Evolutionary conservation across 2,113 vertebrate genomes (phyloP), one percentile per base, ranked within the genome.

Genomic region (Echinops telfairi): DNA sequence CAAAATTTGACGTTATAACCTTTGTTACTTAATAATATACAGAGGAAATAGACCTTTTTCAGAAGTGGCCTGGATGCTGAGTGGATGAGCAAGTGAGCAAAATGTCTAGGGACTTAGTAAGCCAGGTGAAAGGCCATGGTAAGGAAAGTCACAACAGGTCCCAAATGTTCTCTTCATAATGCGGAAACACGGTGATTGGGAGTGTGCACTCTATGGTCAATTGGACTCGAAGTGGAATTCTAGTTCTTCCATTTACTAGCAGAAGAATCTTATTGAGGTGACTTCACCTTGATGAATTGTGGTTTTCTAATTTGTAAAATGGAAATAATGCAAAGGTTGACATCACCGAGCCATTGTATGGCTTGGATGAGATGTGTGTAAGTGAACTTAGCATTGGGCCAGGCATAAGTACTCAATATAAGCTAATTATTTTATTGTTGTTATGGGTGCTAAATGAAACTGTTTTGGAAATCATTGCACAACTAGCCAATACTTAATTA

Each of bases 21-120:
- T 88, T 96, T 95, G 36, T 95, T 88, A 80, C 29, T 33, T 29
- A 77, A 83, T 80, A 79, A 86, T 81, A 78, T 40, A 92, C 66
- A 92, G 90, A 92, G 38, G 14, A 88, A 96, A 83, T 76, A 22
- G 40, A 31, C 83, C n/a, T 76, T 89, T 81, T 90, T 68, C 17
- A 73, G 38, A 94, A 53, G n/a, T 95, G 58, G 47, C 38, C 38
- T 89, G 25, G 27, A 0, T 82, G 66, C 66, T 68, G 66, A 31
- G 66, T 15, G 2, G 27, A 2, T 68, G 66, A 97, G 15, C 38
- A 81, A 66, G n/a, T 88, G 22, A 96, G 29, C 58, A 86, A 70
- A 88, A 7, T 53, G 12, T 58, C 25, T 84, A 81, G 62, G 38
- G 22, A 81, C 2, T 47, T 25, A 92, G 10, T 57, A 29, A 14